Evolutionary conservation across 2,797 vertebrate species (phyloP).

Genomic region (Momotus momota): DNA sequence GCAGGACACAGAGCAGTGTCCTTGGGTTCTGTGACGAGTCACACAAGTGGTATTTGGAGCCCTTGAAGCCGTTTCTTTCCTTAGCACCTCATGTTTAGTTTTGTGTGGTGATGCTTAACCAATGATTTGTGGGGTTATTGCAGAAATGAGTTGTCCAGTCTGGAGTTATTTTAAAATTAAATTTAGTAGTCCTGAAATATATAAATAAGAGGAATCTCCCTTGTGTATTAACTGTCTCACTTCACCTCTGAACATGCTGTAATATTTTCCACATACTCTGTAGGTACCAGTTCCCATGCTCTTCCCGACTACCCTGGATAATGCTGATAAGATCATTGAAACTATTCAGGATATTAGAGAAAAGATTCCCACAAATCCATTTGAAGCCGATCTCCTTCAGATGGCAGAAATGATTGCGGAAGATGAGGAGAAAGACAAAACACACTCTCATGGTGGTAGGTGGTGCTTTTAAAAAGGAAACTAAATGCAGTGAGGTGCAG

Average conservation of each 20-base stretch:
- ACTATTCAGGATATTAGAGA: slow-evolving; percentile 92
- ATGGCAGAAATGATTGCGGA: slow-evolving; percentile 98
- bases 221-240: neutral
- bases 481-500: neutral
- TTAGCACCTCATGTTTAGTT: neutral
- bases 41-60: neutral
- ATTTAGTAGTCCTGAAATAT: neutral
- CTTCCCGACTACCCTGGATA: slow-evolving; percentile 88
- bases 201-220: neutral
- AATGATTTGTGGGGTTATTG: neutral
- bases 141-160: neutral
- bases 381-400: slow-evolving; percentile 94
- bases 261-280: neutral
- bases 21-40: neutral
- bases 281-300: slow-evolving; percentile 96
- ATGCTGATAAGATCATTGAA: slow-evolving; percentile 87
- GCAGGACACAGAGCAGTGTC: neutral
- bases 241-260: neutral
- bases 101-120: neutral
- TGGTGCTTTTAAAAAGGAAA: neutral
- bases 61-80: neutral
- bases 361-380: slow-evolving; percentile 90
- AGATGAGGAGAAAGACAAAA: slow-evolving; percentile 86
- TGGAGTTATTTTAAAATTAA: neutral
- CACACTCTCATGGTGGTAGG: slow-evolving; percentile 84